Conservation (phyloP, 2,888 invertebrate species). For the Loripinus fragilis region DNA sequence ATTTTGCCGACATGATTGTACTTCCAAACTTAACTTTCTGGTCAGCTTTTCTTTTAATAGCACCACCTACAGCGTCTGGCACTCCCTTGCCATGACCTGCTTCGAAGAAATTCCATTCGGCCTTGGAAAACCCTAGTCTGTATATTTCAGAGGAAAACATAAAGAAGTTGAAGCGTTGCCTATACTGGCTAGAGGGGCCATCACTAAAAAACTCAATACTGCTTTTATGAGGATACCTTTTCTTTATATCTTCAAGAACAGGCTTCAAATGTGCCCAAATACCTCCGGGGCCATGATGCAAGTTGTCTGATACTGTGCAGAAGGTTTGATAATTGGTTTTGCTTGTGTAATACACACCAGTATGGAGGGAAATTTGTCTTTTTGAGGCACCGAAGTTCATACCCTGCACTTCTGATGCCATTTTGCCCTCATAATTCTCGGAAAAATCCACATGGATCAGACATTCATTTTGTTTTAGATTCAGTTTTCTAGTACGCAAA, state of each 20-base stretch:
- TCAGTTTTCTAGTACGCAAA: conserved; percentile 16
- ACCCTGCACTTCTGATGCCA: conserved; percentile 33
- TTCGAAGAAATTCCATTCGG: conserved; percentile 78
- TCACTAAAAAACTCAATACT: conserved; percentile 46
- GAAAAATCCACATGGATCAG: conserved; percentile 40
- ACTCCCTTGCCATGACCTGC: conserved; percentile 78
- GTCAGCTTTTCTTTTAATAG: conserved; percentile 68
- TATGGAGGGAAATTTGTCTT: conserved; percentile 40
- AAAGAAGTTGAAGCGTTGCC: conserved; percentile 81
- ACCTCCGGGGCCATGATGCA: conserved; percentile 33
- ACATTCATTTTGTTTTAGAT: conserved; percentile 26
- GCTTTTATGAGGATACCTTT: conserved; percentile 24
- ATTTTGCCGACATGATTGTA: conserved; percentile 15
- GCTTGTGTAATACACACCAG: conserved; percentile 27
- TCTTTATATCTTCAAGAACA: not conserved
- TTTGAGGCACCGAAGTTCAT: conserved; percentile 48
- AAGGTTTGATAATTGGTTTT: conserved; percentile 38
- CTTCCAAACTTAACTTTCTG: conserved; percentile 21
- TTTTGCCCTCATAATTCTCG: conserved; percentile 43
- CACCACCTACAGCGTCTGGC: conserved; percentile 76
- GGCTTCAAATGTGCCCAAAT: conserved; percentile 8
- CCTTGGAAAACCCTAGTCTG: conserved; percentile 21
- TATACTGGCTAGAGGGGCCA: conserved; percentile 79
- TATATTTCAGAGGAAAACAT: conserved; percentile 52
- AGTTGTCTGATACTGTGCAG: conserved; percentile 76